Conservation (phyloP, 2,797 vertebrate genomes). For the Propithecus deckenii region DNA sequence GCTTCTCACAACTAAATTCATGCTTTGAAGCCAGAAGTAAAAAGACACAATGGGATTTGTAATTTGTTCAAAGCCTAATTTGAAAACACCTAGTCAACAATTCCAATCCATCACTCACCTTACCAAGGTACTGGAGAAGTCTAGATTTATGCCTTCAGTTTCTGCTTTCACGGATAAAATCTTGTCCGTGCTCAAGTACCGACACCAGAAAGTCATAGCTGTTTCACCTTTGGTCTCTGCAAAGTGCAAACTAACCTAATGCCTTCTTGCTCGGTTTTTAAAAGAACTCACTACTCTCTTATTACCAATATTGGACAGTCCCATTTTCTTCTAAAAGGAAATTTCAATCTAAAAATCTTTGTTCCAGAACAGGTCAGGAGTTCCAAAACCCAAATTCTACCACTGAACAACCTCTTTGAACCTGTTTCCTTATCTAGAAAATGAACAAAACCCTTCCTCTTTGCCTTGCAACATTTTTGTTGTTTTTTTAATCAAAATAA, state of each 20-base stretch:
- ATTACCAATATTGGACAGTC: background rate
- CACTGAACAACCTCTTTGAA: constrained; percentile 28
- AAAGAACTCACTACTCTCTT: background rate
- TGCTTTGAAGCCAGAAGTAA: constrained; percentile 35
- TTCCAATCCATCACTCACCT: constrained; percentile 20
- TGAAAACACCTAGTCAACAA: constrained; percentile 34
- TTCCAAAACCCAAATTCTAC: constrained; percentile 19
- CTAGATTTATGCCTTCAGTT: background rate
- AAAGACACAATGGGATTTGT: background rate
- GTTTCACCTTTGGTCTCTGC: background rate
- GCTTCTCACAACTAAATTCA: constrained; percentile 43
- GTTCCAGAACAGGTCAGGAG: background rate
- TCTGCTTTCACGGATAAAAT: constrained; percentile 38
- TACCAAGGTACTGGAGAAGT: background rate
- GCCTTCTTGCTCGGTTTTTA: constrained; percentile 10
- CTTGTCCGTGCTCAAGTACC: background rate
- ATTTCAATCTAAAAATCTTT: background rate
- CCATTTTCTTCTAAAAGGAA: constrained; percentile 27
- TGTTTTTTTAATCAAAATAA: constrained; percentile 16
- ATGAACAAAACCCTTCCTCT: background rate
- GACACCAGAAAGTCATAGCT: constrained; percentile 40
- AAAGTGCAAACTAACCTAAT: constrained; percentile 18
- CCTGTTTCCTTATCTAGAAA: constrained; percentile 29
- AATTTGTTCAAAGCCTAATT: constrained; percentile 60
- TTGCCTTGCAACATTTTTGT: background rate